Conservation (phyloP, 1,140 invertebrate genomes). For the Scaptomyza hsui region DNA sequence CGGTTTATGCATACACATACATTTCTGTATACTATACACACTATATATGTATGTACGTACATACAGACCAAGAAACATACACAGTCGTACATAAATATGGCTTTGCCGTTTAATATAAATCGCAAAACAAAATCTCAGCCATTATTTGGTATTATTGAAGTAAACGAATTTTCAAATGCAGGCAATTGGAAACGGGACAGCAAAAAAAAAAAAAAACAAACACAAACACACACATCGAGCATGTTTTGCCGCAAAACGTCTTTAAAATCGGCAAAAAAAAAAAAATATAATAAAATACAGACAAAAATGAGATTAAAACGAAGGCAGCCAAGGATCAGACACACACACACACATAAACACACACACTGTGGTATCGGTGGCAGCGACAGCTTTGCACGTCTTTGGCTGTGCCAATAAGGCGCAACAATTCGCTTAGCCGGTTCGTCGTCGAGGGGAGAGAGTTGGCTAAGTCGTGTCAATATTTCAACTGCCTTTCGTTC, state of each 20-base stretch:
- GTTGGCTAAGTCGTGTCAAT: slow-evolving; percentile 60
- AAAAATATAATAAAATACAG: not conserved
- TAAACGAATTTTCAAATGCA: slow-evolving; percentile 68
- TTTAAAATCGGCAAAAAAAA: slow-evolving; percentile 50
- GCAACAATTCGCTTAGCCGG: slow-evolving; percentile 59
- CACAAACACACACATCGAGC: not conserved
- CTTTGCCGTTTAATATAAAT: slow-evolving; percentile 45
- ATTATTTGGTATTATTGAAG: slow-evolving; percentile 72
- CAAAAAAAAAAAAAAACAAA: not conserved
- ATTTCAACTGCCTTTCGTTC: slow-evolving; percentile 50
- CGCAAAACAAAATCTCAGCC: slow-evolving; percentile 65
- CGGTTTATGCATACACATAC: slow-evolving; percentile 1
- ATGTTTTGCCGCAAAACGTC: slow-evolving; percentile 39
- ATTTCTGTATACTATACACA: not conserved
- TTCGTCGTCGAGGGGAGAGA: slow-evolving; percentile 38
- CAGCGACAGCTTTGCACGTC: slow-evolving; percentile 45
- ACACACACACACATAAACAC: slow-evolving; percentile 4
- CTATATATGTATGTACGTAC: not conserved
- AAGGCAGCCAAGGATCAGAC: slow-evolving; percentile 11
- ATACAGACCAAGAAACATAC: no score
- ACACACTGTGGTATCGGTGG: slow-evolving; percentile 1
- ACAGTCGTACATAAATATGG: slow-evolving; percentile 13
- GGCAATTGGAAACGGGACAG: slow-evolving; percentile 30
- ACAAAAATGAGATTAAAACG: slow-evolving; percentile 52
- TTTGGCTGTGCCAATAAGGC: slow-evolving; percentile 59